A percentile compares a stretch with the other conserved stretches of the same genome.
Conservation (phyloP, 2,888 invertebrate species). For the Pimpla rufipes region DNA sequence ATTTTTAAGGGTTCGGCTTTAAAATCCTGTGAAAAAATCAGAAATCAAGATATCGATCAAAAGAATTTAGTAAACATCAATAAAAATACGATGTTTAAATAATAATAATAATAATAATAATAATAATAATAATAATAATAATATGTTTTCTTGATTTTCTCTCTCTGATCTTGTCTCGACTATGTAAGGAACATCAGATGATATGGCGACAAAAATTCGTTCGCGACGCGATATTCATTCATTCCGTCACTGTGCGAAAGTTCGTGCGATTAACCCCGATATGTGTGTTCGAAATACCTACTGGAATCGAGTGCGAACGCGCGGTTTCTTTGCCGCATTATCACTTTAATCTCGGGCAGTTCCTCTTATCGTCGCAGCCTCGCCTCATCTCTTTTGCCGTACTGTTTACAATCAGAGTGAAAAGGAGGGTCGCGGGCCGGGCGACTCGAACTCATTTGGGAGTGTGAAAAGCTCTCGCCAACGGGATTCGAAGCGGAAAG, state of each 20-base stretch:
- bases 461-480: constrained; percentile 39
- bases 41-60: too few species aligned
- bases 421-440: constrained; percentile 14
- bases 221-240: constrained; percentile 23
- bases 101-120: too few species aligned
- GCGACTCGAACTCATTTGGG: constrained; percentile 29
- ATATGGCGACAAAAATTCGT: constrained; percentile 6
- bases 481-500: constrained; percentile 11
- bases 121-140: too few species aligned
- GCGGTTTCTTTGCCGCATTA: constrained; percentile 19
- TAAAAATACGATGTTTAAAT: too few species aligned
- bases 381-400: constrained; percentile 23
- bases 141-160: too few species aligned
- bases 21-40: too few species aligned
- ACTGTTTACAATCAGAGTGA: constrained; percentile 39
- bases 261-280: constrained; percentile 29
- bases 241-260: not conserved
- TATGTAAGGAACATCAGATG: not conserved
- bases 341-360: constrained; percentile 43
- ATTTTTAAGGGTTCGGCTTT: too few species aligned
- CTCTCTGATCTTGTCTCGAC: too few species aligned
- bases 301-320: not conserved
- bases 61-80: too few species aligned
- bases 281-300: constrained; percentile 33
- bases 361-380: constrained; percentile 44